Evolutionary conservation across 2,113 vertebrate genomes (phyloP).

Genomic region (Phylloscopus whistleri): DNA sequence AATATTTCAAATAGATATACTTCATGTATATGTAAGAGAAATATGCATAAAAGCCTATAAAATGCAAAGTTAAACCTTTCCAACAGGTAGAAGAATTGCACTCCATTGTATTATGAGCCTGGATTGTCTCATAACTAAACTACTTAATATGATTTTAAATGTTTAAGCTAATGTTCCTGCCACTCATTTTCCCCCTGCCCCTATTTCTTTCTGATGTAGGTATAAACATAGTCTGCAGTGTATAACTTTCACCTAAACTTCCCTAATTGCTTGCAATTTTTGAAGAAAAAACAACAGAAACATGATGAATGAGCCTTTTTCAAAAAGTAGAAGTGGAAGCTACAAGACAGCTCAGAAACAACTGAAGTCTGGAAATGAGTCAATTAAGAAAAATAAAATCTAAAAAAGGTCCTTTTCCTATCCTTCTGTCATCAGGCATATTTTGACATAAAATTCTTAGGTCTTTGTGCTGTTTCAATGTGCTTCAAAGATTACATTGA

Average conservation of each 20-base stretch:
- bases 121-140: not conserved
- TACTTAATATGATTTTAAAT: not conserved
- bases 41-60: not conserved
- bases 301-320: not conserved
- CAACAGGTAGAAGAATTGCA: not conserved
- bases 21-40: not conserved
- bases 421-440: not conserved
- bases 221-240: not conserved
- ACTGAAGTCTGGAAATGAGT: not conserved
- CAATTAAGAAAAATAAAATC: not conserved
- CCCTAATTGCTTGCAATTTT: not conserved
- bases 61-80: not conserved
- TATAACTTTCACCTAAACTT: not conserved
- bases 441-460: not conserved
- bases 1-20: not conserved
- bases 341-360: not conserved
- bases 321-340: not conserved
- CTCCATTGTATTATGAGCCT: not conserved
- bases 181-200: not conserved
- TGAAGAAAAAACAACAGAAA: not conserved
- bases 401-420: not conserved
- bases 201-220: not conserved
- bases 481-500: not conserved
- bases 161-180: not conserved
- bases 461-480: not conserved